A percentile compares a stretch with the other conserved stretches of the same genome.
These are phyloP conservation scores for Bombylius major DNA, from an alignment of 2,888 invertebrate species.

Conservation along the genomic window DNA sequence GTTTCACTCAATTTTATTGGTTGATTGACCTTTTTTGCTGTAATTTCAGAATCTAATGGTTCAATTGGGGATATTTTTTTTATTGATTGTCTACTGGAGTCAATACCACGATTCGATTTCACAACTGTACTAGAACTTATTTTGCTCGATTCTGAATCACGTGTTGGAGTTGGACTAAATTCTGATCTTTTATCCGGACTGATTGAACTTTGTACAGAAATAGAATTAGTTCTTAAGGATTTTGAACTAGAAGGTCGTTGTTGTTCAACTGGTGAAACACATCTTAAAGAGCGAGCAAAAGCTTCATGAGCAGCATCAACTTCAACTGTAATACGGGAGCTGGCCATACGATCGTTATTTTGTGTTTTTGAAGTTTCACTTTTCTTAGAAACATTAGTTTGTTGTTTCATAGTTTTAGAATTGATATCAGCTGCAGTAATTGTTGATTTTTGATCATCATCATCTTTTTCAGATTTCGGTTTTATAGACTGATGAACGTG, in stretches of 20 bases:
- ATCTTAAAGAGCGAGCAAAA: constrained; percentile 59
- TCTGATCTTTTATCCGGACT: constrained; percentile 37
- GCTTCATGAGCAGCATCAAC: constrained; percentile 62
- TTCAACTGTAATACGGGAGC: constrained; percentile 46
- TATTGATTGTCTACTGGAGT: constrained; percentile 15
- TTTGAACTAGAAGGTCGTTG: constrained; percentile 40
- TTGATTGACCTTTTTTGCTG: constrained; percentile 16
- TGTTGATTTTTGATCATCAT: neutral
- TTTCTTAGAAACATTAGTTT: constrained; percentile 11
- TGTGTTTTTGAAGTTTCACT: constrained; percentile 21
- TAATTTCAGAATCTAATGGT: constrained; percentile 22
- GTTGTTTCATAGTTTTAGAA: constrained; percentile 16
- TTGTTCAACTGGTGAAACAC: constrained; percentile 49
- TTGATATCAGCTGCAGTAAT: constrained; percentile 1
- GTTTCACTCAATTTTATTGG: constrained; percentile 14
- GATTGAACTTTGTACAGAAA: constrained; percentile 42
- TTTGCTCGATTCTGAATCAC: constrained; percentile 33
- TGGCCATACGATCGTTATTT: constrained; percentile 45
- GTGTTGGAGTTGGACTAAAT: constrained; percentile 32
- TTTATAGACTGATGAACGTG: constrained; percentile 19
- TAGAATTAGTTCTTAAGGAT: constrained; percentile 38
- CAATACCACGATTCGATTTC: constrained; percentile 1
- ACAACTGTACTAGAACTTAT: constrained; percentile 32
- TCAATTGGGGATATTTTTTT: constrained; percentile 16
- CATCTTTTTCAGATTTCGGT: constrained; percentile 8